Evolutionary conservation across 2,797 vertebrate species (phyloP), one percentile per base, ranked within the genome.

Genomic region (Melanotaenia pygmaea): DNA sequence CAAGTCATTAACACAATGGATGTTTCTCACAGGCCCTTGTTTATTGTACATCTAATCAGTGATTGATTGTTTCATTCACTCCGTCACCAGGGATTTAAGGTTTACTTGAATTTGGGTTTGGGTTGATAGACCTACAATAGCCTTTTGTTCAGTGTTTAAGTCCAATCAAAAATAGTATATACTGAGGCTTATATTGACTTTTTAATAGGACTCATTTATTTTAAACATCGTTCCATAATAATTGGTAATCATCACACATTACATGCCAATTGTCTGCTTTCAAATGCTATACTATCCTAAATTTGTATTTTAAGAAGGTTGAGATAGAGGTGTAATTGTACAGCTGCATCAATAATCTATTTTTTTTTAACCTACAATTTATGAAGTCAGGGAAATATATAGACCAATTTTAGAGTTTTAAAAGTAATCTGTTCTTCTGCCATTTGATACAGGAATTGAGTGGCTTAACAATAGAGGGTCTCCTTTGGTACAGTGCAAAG

Each of bases 1-100:
- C 18, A 54, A 72, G 68, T 76, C 60, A 64, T 32, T 30, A 71
- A 68, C 26, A 53, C 60, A 61, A 34, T 63, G 3, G 34, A 12
- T 0, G 16, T 1, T 67, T n/a, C 11, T 70, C 3, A 16, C 4
- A 65, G 3, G 3, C 3, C 14, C 18, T 5, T 47, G 4, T 30
- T 57, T 28, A 14, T 4, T 35, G 5, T 64, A 70, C 40, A 18
- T 43, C 58, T 16, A 64, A 58, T 67, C 26, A 60, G 18, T 14
- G 20, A 40, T 24, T 67, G 2, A 60, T 30, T 45, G 0, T 62
- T 76, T 40, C 37, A 28, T 32, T 30, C 14, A 30, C 54, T 32
- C n/a, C 3, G 1, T 56, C 54, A 30, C 6, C 16, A 32, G 14
- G n/a, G 32, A 26, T 35, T 56, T 43, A 54, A n/a, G 28, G 14